These are phyloP conservation scores for Ornithoptera alexandrae DNA, from an alignment of 2,888 invertebrate species.

Conservation along the genomic window DNA sequence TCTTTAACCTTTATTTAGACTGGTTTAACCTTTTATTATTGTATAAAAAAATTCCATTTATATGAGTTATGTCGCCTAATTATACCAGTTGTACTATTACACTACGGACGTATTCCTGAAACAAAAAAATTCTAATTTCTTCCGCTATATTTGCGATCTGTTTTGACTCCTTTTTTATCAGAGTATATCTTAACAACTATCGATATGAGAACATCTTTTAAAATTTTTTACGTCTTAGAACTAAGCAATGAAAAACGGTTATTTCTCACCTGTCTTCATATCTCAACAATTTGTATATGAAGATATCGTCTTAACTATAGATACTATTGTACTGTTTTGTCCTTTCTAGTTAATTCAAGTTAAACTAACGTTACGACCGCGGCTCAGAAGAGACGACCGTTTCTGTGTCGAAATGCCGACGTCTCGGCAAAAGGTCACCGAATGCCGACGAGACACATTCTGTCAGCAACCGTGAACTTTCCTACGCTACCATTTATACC, in stretches of 20 bases:
- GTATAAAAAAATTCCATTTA: no score
- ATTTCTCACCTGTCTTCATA: background rate
- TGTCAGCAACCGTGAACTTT: conserved; percentile 34
- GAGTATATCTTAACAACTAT: background rate
- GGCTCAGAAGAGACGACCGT: background rate
- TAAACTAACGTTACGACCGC: conserved; percentile 1
- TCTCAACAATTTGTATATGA: background rate
- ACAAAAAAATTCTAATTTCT: no score
- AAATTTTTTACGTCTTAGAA: no score
- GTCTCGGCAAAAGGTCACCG: conserved; percentile 35
- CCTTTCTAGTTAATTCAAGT: background rate
- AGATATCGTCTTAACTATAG: background rate
- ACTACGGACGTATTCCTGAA: no score
- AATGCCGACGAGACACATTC: conserved; percentile 34
- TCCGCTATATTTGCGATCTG: no score
- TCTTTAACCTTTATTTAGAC: no score
- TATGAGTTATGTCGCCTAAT: no score
- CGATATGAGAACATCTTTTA: no score
- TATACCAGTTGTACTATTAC: no score
- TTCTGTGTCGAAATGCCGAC: conserved; percentile 33
- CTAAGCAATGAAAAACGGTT: background rate
- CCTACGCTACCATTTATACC: conserved; percentile 6
- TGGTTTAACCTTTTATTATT: no score
- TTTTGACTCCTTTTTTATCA: no score
- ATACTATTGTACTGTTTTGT: background rate